Conservation (phyloP, 2,888 invertebrate species). For the Tipula helvola region DNA sequence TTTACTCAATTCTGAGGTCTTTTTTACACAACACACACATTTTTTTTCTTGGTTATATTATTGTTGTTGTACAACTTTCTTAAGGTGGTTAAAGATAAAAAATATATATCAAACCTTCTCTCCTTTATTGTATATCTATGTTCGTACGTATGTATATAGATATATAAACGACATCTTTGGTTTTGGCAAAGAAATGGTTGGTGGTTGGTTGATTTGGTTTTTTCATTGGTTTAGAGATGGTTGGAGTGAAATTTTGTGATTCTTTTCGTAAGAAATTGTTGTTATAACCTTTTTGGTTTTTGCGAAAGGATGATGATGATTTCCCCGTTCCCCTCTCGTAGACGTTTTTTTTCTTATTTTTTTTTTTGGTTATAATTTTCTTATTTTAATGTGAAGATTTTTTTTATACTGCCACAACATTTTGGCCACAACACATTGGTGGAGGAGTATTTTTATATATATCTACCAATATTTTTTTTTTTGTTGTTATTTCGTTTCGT, state of each 20-base stretch:
- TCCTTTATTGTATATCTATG: not conserved
- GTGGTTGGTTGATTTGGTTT: conserved; percentile 9
- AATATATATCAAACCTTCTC: not conserved
- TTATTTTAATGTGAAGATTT: not conserved
- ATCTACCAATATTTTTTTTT: not conserved
- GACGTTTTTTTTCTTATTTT: not conserved
- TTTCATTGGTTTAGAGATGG: conserved; percentile 9
- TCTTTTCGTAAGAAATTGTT: conserved; percentile 4
- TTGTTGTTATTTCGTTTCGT: not conserved
- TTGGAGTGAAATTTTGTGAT: conserved; percentile 10
- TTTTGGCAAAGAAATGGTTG: conserved; percentile 8
- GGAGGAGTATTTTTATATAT: not conserved
- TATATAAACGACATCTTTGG: conserved; percentile 5
- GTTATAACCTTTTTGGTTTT: not conserved
- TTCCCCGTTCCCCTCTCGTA: not conserved
- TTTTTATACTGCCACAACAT: conserved; percentile 21
- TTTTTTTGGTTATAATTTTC: not conserved
- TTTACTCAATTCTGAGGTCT: conserved; percentile 8
- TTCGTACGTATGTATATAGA: not conserved
- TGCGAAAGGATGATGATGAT: not conserved
- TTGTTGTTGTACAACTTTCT: conserved; percentile 5
- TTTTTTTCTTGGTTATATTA: not conserved
- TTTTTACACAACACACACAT: not conserved
- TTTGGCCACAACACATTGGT: conserved; percentile 25
- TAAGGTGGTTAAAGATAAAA: conserved; percentile 8